phyloP scores from a whole-genome alignment of 1,140 invertebrate genomes.

The Cydia fagiglandana region DNA sequence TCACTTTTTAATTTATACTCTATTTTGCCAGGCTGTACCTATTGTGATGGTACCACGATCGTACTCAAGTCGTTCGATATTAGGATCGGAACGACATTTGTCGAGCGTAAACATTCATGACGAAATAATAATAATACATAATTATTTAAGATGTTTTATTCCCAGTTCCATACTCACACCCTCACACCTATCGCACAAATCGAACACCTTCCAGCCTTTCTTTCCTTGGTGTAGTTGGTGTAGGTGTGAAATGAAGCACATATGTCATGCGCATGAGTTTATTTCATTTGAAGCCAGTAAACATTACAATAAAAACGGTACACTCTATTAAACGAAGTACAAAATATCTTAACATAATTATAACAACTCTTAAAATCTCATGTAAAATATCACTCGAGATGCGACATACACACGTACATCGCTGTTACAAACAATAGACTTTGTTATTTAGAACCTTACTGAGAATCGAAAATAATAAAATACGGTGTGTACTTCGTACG shows the following conservation, averaged over 20 bases:
- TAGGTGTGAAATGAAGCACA: not conserved
- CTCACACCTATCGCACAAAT: no score
- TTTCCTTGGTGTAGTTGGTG: no score
- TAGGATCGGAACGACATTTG: no score
- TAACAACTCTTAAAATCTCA: not conserved
- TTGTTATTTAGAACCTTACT: conserved; percentile 1
- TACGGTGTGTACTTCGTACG: not conserved
- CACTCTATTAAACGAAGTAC: conserved; percentile 1
- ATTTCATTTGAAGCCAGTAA: not conserved
- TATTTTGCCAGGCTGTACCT: no score
- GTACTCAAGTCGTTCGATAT: no score
- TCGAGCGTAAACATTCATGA: no score
- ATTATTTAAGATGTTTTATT: no score
- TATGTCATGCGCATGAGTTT: not conserved
- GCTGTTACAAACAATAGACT: not conserved
- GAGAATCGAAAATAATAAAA: not conserved
- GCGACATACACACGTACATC: not conserved
- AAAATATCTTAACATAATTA: conserved; percentile 5
- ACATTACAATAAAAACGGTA: not conserved
- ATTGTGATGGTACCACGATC: no score
- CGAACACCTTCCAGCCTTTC: no score
- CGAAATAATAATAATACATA: no score
- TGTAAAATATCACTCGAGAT: not conserved
- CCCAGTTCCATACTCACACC: no score
- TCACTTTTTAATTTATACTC: no score